Evolutionary conservation across 2,113 vertebrate genomes (phyloP), one percentile per base, ranked within the genome.

Genomic region (Tricholaema leucomelas): DNA sequence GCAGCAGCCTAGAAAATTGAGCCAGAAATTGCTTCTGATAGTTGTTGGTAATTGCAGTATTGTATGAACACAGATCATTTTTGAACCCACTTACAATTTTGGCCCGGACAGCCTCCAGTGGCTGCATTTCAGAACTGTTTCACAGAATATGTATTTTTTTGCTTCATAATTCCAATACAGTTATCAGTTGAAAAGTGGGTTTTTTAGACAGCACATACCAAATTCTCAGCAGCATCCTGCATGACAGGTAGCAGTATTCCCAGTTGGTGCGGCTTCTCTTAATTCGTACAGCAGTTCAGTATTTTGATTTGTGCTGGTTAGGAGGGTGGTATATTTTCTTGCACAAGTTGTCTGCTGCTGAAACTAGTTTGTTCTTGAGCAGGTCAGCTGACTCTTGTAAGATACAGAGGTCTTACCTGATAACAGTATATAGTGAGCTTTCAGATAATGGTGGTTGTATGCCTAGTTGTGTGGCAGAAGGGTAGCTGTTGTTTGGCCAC

Each of bases 321-420:
- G 21, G 13, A 58, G 50, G 19, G 28, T 25, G 27, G 1, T 44
- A 3, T 6, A 13, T 61, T 91, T 84, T 44, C 54, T 79, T 69
- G 23, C 13, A 67, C 23, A 12, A 50, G 7, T 54, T 77, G 10
- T 58, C 18, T 88, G 36, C 46, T 58, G 9, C 52, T 79, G 66
- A 18, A 75, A 30, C 31, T 28, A 16, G 9, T 70, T 76, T 92
- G 88, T 87, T 61, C 48, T 93, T 87, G 71, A 93, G 25, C 66
- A 35, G 36, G 36, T 74, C 30, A 27, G 5, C 8, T 67, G 56
- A 74, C 61, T 11, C 82, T 60, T 14, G 1, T 80, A 20, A 88
- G 56, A 63, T 24, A 55, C 8, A 12, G 40, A n/a, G 5, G 38
- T 65, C 6, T 89, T 85, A 23, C 1, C 63, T 92, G 61, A 20